Evolutionary conservation across 2,888 invertebrate species (phyloP), one percentile per base, ranked within the genome.

Genomic region (Dasysyrphus albostriatus): DNA sequence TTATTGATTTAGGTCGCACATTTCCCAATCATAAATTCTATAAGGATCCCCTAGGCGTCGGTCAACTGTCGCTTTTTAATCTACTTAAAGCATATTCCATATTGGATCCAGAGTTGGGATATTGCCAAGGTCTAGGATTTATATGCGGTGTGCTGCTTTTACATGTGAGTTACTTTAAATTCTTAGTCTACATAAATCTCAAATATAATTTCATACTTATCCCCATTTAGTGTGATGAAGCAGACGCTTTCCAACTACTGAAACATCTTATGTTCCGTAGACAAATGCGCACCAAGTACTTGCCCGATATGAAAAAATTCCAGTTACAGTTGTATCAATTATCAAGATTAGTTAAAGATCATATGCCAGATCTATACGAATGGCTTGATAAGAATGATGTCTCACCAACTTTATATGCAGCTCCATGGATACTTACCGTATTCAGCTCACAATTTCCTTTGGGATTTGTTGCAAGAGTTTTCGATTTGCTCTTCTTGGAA

Each of bases 401-500:
- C 7, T 96, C 97, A 0, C 98, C 98, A 0, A 98, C 98, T 0
- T 93, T 99, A 6, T 99, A 98, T 92, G 98, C 98, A 0, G 98
- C 99, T 0, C 98, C 99, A 0, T 99, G 99, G 99, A 96, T 99
- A 91, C 94, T 99, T 4, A 99, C 99, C 0, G 92, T 92, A 6
- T 99, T 99, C 93, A 98, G 99, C 54, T 98, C 98, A 72, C 98
- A 98, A 93, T 99, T 99, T 92, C 98, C 98, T 0, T 93, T 99
- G 24, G 98, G 98, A 2, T 98, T 99, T 93, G 98, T 98, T 24
- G 97, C 98, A 0, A 94, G 98, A 89, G 97, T 98, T 0, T 98
- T 98, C 90, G 98, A 99, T 94, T 93, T 98, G 75, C 94, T 99
- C 78, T 98, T 98, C 93, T 94, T 98, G 75, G 97, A 98, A 88